Evolutionary conservation across 1,140 invertebrate species (phyloP).

Genomic region (Leptinotarsa texana): DNA sequence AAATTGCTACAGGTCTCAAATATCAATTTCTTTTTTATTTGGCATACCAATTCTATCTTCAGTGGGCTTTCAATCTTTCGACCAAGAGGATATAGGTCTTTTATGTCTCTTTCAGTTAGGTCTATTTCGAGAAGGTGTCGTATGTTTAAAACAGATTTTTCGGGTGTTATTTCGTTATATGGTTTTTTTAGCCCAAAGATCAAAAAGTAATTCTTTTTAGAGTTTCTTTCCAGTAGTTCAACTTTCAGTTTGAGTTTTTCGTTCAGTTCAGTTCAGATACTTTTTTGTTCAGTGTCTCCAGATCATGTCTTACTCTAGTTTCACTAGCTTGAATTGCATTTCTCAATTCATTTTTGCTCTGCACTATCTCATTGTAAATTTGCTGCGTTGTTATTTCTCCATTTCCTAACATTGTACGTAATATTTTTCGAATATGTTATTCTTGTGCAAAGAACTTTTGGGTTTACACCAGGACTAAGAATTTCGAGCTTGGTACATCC

Average conservation of each 20-base stretch:
- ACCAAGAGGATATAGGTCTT: slow-evolving; percentile 6
- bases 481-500: background rate
- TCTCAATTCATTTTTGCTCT: slow-evolving; percentile 4
- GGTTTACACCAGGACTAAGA: background rate
- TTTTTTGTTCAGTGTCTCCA: background rate
- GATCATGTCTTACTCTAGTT: slow-evolving; percentile 13
- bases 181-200: background rate
- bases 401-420: background rate
- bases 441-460: background rate
- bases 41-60: slow-evolving; percentile 1
- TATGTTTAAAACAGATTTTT: too few relatives aligned
- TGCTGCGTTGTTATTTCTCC: background rate
- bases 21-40: slow-evolving; percentile 16
- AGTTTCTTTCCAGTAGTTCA: background rate
- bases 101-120: background rate
- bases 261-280: background rate
- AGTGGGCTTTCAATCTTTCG: slow-evolving; percentile 1
- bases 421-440: background rate
- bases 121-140: background rate
- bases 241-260: background rate
- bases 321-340: slow-evolving; percentile 8
- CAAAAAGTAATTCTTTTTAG: background rate
- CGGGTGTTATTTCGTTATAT: background rate
- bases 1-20: background rate
- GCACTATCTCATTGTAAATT: slow-evolving; percentile 12